A percentile compares a stretch with the other conserved stretches of the same genome.
Evolutionary conservation across 2,113 vertebrate genomes (phyloP).

Genomic region (Alexandromys fortis): DNA sequence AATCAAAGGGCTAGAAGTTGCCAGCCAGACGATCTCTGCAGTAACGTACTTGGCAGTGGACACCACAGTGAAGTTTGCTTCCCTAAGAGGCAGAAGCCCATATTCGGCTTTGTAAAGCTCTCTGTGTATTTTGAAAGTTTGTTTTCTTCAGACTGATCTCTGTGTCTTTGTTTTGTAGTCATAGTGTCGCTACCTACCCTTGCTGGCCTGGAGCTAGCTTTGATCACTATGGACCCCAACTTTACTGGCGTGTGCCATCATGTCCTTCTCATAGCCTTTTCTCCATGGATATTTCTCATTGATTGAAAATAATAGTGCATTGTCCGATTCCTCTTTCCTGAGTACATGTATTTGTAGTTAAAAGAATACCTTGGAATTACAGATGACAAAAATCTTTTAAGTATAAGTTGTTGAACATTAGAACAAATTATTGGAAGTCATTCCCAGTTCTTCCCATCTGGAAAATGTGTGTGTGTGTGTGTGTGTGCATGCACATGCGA

Average conservation of each 20-base stretch:
- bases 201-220: neutral
- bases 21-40: neutral
- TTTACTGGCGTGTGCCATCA: no score
- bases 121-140: conserved; percentile 28
- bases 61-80: conserved; percentile 43
- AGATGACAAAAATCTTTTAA: neutral
- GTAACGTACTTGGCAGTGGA: neutral
- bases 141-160: neutral
- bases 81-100: neutral
- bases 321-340: neutral
- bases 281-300: conserved; percentile 14
- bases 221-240: neutral
- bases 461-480: neutral
- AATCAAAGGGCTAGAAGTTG: neutral
- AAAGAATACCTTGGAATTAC: conserved; percentile 25
- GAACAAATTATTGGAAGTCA: neutral
- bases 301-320: conserved; percentile 1
- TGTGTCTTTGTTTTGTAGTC: neutral
- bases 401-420: neutral
- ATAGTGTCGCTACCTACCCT: neutral
- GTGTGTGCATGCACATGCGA: no score
- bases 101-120: conserved; percentile 8
- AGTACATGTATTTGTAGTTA: conserved; percentile 37
- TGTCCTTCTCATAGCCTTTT: neutral
- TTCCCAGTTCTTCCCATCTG: neutral